Conservation (phyloP, 2,113 vertebrate species). For the Macaca nemestrina region DNA sequence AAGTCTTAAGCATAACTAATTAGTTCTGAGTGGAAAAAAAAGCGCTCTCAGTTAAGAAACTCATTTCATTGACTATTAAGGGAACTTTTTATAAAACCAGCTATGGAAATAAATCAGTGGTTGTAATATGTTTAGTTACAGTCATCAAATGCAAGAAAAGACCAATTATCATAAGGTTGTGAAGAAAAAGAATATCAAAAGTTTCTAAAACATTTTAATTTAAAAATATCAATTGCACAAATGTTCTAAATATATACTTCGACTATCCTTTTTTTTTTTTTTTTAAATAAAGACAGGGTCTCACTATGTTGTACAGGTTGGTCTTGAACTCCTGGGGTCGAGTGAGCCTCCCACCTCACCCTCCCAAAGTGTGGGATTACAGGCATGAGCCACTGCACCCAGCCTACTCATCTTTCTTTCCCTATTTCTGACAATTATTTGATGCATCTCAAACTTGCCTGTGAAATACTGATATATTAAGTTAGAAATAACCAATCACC, state of each 20-base stretch:
- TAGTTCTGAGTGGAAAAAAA: background rate
- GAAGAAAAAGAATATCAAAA: constrained; percentile 15
- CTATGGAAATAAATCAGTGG: background rate
- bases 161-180: background rate
- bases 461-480: background rate
- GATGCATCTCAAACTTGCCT: background rate
- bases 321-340: background rate
- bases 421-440: background rate
- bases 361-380: background rate
- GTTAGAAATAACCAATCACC: background rate
- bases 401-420: background rate
- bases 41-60: background rate
- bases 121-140: background rate
- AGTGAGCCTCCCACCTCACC: background rate
- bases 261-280: too few relatives aligned
- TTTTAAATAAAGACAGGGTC: background rate
- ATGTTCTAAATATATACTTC: background rate
- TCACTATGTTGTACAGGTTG: background rate
- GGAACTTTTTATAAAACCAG: background rate
- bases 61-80: background rate
- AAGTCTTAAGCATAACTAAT: constrained; percentile 37
- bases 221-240: background rate
- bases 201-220: background rate
- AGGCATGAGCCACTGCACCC: background rate
- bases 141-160: background rate